Evolutionary conservation across 2,888 invertebrate species (phyloP).

Genomic region (Scaeva pyrastri): DNA sequence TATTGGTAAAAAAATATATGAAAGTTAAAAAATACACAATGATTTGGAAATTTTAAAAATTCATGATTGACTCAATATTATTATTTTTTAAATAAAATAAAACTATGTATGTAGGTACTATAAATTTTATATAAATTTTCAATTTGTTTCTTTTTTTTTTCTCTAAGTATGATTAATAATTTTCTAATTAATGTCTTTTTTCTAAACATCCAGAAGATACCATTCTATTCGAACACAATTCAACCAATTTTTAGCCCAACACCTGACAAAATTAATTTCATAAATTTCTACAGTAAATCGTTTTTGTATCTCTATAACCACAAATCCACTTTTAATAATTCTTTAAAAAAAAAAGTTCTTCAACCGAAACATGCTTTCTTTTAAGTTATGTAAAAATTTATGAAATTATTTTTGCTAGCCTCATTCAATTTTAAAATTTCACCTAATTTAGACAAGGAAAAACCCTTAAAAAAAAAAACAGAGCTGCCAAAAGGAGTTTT

Average conservation of each 20-base stretch:
- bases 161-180: background rate
- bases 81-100: too few relatives aligned
- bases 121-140: background rate
- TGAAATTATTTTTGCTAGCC: slow-evolving; percentile 82
- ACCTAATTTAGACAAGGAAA: slow-evolving; percentile 51
- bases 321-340: too few relatives aligned
- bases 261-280: slow-evolving; percentile 82
- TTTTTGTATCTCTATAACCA: too few relatives aligned
- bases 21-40: slow-evolving; percentile 72
- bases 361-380: too few relatives aligned
- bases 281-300: slow-evolving; percentile 37
- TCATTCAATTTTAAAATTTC: slow-evolving; percentile 76
- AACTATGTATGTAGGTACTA: background rate
- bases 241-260: slow-evolving; percentile 79
- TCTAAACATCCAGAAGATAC: slow-evolving; percentile 43
- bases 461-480: slow-evolving; percentile 22
- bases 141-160: slow-evolving; percentile 3
- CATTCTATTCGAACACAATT: slow-evolving; percentile 55
- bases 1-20: slow-evolving; percentile 57
- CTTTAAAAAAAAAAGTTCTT: too few relatives aligned
- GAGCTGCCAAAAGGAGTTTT: slow-evolving; percentile 18
- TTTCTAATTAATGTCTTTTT: slow-evolving; percentile 23
- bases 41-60: slow-evolving; percentile 59
- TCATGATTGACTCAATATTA: slow-evolving; percentile 53
- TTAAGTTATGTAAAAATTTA: slow-evolving; percentile 44